A percentile compares a stretch with the other conserved stretches of the same genome.
Conservation (phyloP, 2,888 invertebrate species). For the Lottia scabra region DNA sequence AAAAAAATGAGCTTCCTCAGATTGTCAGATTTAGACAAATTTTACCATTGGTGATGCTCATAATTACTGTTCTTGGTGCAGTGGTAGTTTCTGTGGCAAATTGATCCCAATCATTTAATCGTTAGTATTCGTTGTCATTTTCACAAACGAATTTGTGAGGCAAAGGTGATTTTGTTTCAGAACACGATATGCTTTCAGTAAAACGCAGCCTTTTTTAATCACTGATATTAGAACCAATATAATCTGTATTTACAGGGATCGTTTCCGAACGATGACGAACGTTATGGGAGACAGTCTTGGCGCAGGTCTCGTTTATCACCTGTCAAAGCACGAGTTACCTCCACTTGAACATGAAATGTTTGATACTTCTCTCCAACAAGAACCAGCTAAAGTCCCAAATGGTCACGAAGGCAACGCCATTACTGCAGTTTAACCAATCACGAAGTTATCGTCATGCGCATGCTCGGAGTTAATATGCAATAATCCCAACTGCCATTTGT, state of each 20-base stretch:
- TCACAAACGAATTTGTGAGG: no score
- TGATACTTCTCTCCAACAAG: slow-evolving; percentile 21
- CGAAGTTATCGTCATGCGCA: slow-evolving; percentile 12
- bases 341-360: slow-evolving; percentile 45
- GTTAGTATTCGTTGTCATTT: no score
- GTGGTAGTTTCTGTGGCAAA: no score
- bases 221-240: no score
- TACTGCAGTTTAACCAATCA: slow-evolving; percentile 38
- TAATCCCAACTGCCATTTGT: slow-evolving; percentile 16
- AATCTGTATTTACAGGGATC: slow-evolving; percentile 64
- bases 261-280: slow-evolving; percentile 83
- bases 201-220: no score
- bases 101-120: no score
- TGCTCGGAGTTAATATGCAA: slow-evolving; percentile 15
- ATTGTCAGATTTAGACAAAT: no score
- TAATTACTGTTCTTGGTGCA: no score
- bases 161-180: no score
- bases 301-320: slow-evolving; percentile 88
- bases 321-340: slow-evolving; percentile 69
- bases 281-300: slow-evolving; percentile 96
- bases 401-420: slow-evolving; percentile 40
- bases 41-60: no score
- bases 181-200: no score
- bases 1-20: no score
- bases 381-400: slow-evolving; percentile 35